A percentile compares a stretch with the other conserved stretches of the same genome.
Conservation (phyloP, 1,140 invertebrate species). For the Cyclargus thomasi region DNA sequence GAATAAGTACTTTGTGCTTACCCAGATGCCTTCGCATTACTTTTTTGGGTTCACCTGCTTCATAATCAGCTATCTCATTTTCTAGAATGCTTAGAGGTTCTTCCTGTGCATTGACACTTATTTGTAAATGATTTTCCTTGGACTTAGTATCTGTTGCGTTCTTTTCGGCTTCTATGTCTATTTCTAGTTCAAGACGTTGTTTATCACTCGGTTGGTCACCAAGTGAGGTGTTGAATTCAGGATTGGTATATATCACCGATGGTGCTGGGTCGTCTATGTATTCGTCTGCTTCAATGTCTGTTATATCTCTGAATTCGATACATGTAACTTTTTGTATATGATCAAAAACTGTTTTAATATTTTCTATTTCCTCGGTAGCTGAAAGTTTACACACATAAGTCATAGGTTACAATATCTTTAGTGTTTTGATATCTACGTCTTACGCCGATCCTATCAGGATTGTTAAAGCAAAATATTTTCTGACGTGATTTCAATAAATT, state of each 20-base stretch:
- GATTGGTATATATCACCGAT: background rate
- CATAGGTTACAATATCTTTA: background rate
- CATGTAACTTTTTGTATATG: slow-evolving; percentile 66
- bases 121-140: background rate
- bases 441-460: too few species aligned
- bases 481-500: background rate
- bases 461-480: background rate
- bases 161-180: background rate
- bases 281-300: slow-evolving; percentile 25
- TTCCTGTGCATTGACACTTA: background rate
- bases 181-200: background rate
- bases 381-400: slow-evolving; percentile 23
- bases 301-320: slow-evolving; percentile 46
- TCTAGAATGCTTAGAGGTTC: background rate
- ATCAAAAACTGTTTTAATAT: slow-evolving; percentile 53
- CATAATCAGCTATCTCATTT: slow-evolving; percentile 18
- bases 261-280: slow-evolving; percentile 14
- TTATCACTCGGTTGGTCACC: background rate
- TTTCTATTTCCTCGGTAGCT: slow-evolving; percentile 62
- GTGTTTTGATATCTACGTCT: background rate
- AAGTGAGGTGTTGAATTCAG: background rate
- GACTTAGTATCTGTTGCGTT: background rate
- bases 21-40: background rate
- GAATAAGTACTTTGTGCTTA: background rate
- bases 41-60: slow-evolving; percentile 18